Conservation (phyloP, 2,888 invertebrate species). For the Vanessa cardui region DNA sequence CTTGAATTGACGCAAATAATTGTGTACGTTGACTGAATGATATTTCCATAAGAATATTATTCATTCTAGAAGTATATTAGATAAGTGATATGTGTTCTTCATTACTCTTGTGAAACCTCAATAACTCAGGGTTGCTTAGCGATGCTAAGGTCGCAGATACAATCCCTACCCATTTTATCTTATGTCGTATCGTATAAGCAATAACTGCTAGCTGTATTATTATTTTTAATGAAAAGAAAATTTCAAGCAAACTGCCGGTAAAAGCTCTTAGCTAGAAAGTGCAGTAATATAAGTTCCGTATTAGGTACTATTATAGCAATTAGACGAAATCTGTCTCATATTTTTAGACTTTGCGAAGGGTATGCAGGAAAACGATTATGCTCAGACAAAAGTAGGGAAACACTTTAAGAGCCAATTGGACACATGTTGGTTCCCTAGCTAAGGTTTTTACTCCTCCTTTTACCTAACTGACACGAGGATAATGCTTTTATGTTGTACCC, state of each 20-base stretch:
- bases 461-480: conserved; percentile 52
- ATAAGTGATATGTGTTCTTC: too few species aligned
- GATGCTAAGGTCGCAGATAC: too few species aligned
- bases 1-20: conserved; percentile 14
- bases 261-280: conserved; percentile 12
- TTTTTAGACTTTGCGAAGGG: conserved; percentile 59
- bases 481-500: conserved; percentile 66
- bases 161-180: too few species aligned
- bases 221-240: background rate
- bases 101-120: too few species aligned
- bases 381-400: conserved; percentile 54
- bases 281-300: conserved; percentile 25
- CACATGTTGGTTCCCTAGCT: conserved; percentile 64
- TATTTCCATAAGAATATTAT: background rate
- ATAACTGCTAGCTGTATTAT: too few species aligned
- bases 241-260: background rate
- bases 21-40: background rate
- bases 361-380: conserved; percentile 66
- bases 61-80: background rate
- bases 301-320: conserved; percentile 54
- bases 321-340: conserved; percentile 59
- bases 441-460: conserved; percentile 54
- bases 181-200: too few species aligned
- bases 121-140: too few species aligned
- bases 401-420: conserved; percentile 69